Conservation (phyloP, 2,888 invertebrate species). For the Cataglyphis rosenhaueri region DNA sequence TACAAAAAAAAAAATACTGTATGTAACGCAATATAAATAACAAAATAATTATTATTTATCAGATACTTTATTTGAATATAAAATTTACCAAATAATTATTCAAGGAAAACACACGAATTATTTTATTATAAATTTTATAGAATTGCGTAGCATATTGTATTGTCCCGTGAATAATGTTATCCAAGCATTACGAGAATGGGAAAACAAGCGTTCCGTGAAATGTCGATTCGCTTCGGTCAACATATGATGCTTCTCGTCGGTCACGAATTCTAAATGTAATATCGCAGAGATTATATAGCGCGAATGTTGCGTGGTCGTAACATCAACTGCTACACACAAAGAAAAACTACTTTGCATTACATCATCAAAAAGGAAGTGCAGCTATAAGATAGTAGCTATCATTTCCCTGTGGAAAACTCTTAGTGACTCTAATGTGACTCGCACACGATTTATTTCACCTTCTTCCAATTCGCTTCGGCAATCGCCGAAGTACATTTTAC, state of each 20-base stretch:
- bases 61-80: not conserved
- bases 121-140: not conserved
- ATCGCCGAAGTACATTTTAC: not conserved
- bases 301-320: constrained; percentile 20
- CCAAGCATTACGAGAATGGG: not conserved
- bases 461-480: not conserved
- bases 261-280: constrained; percentile 29
- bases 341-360: constrained; percentile 5
- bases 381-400: constrained; percentile 16
- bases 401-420: constrained; percentile 26
- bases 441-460: not conserved
- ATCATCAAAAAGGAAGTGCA: constrained; percentile 29
- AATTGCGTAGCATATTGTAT: not conserved
- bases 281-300: constrained; percentile 34
- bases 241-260: constrained; percentile 32
- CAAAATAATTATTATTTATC: not conserved
- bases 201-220: constrained; percentile 64
- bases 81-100: not conserved
- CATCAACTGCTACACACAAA: constrained; percentile 10
- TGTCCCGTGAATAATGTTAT: not conserved
- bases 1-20: not conserved
- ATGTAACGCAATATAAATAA: not conserved
- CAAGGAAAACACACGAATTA: not conserved
- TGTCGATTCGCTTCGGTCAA: constrained; percentile 57
- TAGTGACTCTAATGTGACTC: constrained; percentile 3